Evolutionary conservation across 2,888 invertebrate species (phyloP), one percentile per base, ranked within the genome.

Genomic region (Philereme transversata): DNA sequence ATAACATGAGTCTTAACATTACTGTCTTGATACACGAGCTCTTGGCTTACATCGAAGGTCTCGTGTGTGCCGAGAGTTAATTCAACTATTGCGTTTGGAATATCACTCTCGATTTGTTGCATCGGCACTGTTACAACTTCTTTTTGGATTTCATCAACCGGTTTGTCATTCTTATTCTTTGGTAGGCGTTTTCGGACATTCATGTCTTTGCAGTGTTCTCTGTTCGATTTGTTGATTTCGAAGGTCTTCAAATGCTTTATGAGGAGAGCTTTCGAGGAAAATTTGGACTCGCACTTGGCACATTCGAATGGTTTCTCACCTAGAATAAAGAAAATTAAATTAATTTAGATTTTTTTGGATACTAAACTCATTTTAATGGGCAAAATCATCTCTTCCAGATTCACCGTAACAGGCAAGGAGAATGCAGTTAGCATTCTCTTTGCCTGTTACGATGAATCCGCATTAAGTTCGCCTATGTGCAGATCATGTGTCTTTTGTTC

Each of bases 231-330:
- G 53, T 78, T 79, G 38, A 74, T 74, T 22, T 67, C 67, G 55
- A 89, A 88, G 4, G 68, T 72, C 72, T 84, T 87, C 3, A 83
- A 55, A 62, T 92, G 91, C 57, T 82, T 87, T 41, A 79, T 69
- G 36, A 88, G 76, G 57, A 87, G 82, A 0, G 82, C 75, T 70
- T 86, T 89, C 4, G 86, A 83, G n/a, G 82, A 64, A 60, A 84
- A 89, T 55, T 79, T 86, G 38, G 74, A 74, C 1, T 76, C 60
- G 59, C 91, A 92, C 11, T 73, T 70, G 0, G 79, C 75, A 56
- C 91, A 92, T 67, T 88, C 87, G 56, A 81, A 90, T 5, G 90
- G 89, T 68, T 84, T 88, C 70, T 90, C 90, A 44, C 89, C 91
- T 92, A 79, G 0, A 75, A 75, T 58, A 35, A 68, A 59, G 53